These are phyloP conservation scores for Syritta pipiens DNA, from an alignment of 2,888 invertebrate species.

Conservation along the genomic window DNA sequence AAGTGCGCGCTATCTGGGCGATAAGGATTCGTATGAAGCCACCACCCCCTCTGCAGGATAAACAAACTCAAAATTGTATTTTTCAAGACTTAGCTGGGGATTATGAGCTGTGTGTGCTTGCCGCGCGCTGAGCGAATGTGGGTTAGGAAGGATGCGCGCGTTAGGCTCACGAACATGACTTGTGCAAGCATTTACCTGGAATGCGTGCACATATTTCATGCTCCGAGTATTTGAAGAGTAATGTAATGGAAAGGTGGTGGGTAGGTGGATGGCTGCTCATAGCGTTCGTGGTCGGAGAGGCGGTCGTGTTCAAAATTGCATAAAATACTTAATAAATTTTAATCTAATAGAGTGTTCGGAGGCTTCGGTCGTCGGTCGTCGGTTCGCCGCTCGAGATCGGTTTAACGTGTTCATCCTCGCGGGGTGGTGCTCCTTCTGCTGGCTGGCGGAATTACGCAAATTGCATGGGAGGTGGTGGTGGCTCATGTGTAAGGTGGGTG, in stretches of 20 bases:
- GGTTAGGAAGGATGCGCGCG: constrained; percentile 42
- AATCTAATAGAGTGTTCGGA: constrained; percentile 54
- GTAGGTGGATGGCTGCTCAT: neutral
- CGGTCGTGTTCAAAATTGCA: constrained; percentile 40
- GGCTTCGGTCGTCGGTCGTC: no score
- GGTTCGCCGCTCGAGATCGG: no score
- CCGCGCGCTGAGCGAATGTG: constrained; percentile 39
- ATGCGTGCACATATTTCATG: constrained; percentile 51
- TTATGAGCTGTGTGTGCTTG: constrained; percentile 14
- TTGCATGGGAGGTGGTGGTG: no score
- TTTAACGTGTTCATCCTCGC: no score
- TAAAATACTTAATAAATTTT: constrained; percentile 48
- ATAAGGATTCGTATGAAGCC: constrained; percentile 15
- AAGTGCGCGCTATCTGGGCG: constrained; percentile 44
- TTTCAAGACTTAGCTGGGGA: constrained; percentile 25
- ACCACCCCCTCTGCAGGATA: no score
- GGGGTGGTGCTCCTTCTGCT: no score
- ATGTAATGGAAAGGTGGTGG: neutral
- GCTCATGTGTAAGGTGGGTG: no score
- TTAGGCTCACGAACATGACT: constrained; percentile 11
- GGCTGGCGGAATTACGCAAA: no score
- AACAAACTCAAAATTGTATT: constrained; percentile 43
- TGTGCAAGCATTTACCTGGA: constrained; percentile 42
- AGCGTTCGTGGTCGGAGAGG: neutral
- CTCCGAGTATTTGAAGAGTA: constrained; percentile 19